Base-by-base conservation (phyloP, 2,888 invertebrate genomes). In the Aricia artaxerxes region DNA sequence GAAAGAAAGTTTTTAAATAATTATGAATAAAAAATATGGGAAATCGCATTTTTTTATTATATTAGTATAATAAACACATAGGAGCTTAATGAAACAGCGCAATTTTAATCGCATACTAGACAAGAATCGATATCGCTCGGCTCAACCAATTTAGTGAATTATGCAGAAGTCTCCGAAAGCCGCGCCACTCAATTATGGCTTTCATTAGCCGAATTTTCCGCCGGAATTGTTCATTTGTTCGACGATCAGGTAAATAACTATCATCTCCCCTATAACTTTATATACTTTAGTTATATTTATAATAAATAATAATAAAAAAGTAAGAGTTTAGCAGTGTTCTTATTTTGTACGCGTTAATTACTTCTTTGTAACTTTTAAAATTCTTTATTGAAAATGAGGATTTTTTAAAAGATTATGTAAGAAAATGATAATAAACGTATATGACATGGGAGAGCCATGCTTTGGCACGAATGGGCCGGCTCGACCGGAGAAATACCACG, bases 111-210 rank as follows among this genome's bases (percentile, higher is more conserved):
- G 69, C 2, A 49, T 31, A 75, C 13, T 49, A 13, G 31, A 5
- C 24, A 75, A 75, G 13, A 24, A 75, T 75, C 75, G 44, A 75
- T 57, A 57, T 24, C 4, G 44, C 49, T 9, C 49, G 75, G 24
- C 49, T 44, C 75, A 40, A 44, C 75, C 49, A 73, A 73, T 49
- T 49, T 16, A 76, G 76, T 77, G 35, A 77, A 77, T 61, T 64
- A 77, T 77, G 40, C 77, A 77, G n/a, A 40, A 61, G 64, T 31
- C 60, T 61, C 11, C 64, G 61, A 61, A 64, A 64, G 77, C 77
- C 77, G 40, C 40, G 40, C 77, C 64, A 77, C 61, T 64, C 77
- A 77, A 77, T 77, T 77, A 77, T 61, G 61, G 61, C 61, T 53
- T 61, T 61, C 38, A 77, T 64, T 77, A 64, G 77, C 61, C 1